These are phyloP conservation scores for Boloria selene DNA, from an alignment of 2,888 invertebrate genomes.

Conservation along the genomic window DNA sequence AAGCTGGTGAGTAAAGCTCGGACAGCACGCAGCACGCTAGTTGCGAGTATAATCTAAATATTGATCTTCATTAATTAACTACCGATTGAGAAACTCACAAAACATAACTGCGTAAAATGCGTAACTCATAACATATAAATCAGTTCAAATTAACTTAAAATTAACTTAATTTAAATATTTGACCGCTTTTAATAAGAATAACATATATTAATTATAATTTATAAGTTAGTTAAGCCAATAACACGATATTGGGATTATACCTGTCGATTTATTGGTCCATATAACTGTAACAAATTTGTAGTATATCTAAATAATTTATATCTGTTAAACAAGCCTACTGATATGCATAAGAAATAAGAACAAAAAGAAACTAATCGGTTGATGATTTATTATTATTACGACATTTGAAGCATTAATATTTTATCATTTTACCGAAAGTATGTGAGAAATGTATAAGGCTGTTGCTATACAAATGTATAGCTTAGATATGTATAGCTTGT, in stretches of 20 bases:
- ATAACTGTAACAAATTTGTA: slow-evolving; percentile 35
- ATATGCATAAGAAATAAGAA: slow-evolving; percentile 61
- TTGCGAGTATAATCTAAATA: no score
- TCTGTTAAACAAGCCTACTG: slow-evolving; percentile 61
- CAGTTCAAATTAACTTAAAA: slow-evolving; percentile 6
- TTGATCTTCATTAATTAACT: no score
- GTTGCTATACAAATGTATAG: background rate
- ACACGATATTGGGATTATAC: slow-evolving; percentile 22
- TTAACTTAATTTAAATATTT: slow-evolving; percentile 24
- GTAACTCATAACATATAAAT: background rate
- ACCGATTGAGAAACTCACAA: no score
- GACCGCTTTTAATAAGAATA: slow-evolving; percentile 20
- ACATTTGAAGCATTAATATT: slow-evolving; percentile 45
- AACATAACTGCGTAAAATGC: no score
- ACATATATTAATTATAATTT: slow-evolving; percentile 31
- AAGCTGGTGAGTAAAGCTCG: no score
- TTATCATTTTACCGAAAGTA: slow-evolving; percentile 46
- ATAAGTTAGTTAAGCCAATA: slow-evolving; percentile 25
- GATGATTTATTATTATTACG: slow-evolving; percentile 73
- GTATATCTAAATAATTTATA: slow-evolving; percentile 60
- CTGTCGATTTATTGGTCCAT: slow-evolving; percentile 16
- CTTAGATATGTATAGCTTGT: background rate
- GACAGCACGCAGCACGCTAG: no score
- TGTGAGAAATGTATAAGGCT: slow-evolving; percentile 58
- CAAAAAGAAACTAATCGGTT: slow-evolving; percentile 62